Percentiles rank a stretch among this genome's conserved stretches.
Conservation (phyloP, 2,888 invertebrate species). For the Orthosia gracilis region DNA sequence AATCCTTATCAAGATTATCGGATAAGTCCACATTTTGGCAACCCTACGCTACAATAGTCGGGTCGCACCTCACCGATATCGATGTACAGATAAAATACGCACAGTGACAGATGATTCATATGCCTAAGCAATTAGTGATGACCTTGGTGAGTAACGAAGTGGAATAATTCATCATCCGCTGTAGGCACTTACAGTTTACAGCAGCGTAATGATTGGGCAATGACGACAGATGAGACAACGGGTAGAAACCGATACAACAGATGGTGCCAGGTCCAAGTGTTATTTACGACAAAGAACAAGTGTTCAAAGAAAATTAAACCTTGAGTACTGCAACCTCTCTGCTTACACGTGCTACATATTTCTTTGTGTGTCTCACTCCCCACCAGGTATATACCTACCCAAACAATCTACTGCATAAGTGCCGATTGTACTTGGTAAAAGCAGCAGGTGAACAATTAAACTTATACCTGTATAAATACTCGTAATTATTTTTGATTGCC, state of each 20-base stretch:
- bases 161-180: constrained; percentile 61
- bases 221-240: constrained; percentile 36
- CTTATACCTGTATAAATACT: constrained; percentile 45
- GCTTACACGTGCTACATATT: constrained; percentile 52
- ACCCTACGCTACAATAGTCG: constrained; percentile 44
- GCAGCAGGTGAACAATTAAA: constrained; percentile 49
- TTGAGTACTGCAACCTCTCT: constrained; percentile 34
- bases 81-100: constrained; percentile 50
- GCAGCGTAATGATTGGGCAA: constrained; percentile 43
- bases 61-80: constrained; percentile 63
- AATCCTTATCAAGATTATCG: constrained; percentile 30
- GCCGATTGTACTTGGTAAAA: constrained; percentile 32
- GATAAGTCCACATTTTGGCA: constrained; percentile 44
- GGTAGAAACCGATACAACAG: constrained; percentile 9
- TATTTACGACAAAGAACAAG: constrained; percentile 24
- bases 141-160: constrained; percentile 64
- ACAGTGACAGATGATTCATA: constrained; percentile 66
- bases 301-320: constrained; percentile 35
- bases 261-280: constrained; percentile 25
- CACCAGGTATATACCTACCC: background rate
- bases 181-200: constrained; percentile 46
- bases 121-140: constrained; percentile 61
- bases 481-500: constrained; percentile 53
- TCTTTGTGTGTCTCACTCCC: constrained; percentile 38
- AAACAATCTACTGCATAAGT: constrained; percentile 28